These are phyloP conservation scores for Oenanthe oenanthe DNA, from an alignment of 2,113 vertebrate genomes.

Conservation along the genomic window DNA sequence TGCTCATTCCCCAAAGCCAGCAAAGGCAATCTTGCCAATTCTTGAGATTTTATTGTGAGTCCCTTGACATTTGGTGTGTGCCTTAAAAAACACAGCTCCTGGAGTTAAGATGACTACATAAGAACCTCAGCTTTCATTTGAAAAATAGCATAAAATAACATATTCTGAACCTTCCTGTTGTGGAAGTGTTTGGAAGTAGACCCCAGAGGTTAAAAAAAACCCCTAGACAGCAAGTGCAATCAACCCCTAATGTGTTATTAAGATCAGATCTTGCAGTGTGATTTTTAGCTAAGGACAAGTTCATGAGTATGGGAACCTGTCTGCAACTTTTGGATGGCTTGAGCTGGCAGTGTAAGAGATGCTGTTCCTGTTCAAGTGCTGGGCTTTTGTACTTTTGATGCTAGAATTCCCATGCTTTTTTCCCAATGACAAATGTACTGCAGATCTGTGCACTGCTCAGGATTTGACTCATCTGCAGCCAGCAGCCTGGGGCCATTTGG, in stretches of 20 bases:
- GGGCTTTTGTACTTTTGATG: conserved; percentile 5
- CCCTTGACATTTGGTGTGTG: conserved; percentile 52
- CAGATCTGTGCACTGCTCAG: not conserved
- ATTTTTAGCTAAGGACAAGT: conserved; percentile 26
- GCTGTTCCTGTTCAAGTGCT: conserved; percentile 20
- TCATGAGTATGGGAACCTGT: conserved; percentile 31
- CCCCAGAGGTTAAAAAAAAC: conserved; percentile 13
- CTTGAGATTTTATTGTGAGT: conserved; percentile 61
- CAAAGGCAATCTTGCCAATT: conserved; percentile 18
- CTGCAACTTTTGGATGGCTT: conserved; percentile 45
- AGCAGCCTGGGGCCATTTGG: not conserved
- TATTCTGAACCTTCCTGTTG: conserved; percentile 25
- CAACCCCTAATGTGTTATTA: not conserved
- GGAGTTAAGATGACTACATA: conserved; percentile 48
- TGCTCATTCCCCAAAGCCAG: conserved; percentile 55
- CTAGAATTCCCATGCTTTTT: conserved; percentile 18
- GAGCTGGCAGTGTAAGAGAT: not conserved
- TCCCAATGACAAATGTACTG: not conserved
- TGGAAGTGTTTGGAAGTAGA: conserved; percentile 48
- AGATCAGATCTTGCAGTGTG: not conserved
- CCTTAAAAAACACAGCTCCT: conserved; percentile 63
- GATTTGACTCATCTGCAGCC: conserved; percentile 35
- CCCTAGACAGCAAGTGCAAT: not conserved
- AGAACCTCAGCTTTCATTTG: conserved; percentile 48
- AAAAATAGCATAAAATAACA: conserved; percentile 48